phyloP scores from a whole-genome alignment of 1,140 invertebrate species.

The Manduca sexta region DNA sequence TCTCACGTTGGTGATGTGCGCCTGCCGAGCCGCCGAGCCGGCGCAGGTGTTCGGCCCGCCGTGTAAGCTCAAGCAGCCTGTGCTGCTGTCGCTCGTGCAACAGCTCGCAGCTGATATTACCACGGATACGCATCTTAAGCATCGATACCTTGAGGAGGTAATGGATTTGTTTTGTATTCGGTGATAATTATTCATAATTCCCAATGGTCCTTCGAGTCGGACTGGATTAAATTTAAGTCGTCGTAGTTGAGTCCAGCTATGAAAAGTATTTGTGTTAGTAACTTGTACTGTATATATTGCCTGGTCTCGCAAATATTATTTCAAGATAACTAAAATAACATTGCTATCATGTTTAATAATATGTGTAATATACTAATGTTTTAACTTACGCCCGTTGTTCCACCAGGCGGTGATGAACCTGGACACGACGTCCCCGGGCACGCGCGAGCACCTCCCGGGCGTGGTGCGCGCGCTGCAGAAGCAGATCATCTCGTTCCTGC shows the following conservation, averaged over 20 bases:
- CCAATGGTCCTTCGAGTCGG: too few relatives aligned
- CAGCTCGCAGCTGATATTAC: conserved; percentile 92
- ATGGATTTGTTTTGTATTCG: too few relatives aligned
- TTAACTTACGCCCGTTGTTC: conserved; percentile 83
- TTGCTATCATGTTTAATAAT: background rate
- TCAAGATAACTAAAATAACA: too few relatives aligned
- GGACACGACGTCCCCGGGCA: conserved; percentile 83
- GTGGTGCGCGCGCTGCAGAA: conserved; percentile 84
- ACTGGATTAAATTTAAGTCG: too few relatives aligned
- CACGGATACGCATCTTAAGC: conserved; percentile 89
- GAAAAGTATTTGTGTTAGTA: too few relatives aligned
- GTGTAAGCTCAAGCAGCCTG: conserved; percentile 86
- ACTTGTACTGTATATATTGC: too few relatives aligned
- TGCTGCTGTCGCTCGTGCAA: conserved; percentile 92
- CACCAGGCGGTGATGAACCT: conserved; percentile 91
- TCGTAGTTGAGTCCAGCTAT: too few relatives aligned
- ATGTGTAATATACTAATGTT: background rate
- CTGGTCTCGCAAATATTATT: too few relatives aligned
- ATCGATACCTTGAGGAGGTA: conserved; percentile 76
- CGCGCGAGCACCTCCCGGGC: conserved; percentile 86
- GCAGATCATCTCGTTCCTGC: conserved; percentile 82
- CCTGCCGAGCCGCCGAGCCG: conserved; percentile 87
- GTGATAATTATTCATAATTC: too few relatives aligned
- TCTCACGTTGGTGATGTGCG: conserved; percentile 86
- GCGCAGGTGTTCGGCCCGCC: conserved; percentile 82